phyloP scores from a whole-genome alignment of 2,113 vertebrate genomes.

The Myiozetetes cayanensis region DNA sequence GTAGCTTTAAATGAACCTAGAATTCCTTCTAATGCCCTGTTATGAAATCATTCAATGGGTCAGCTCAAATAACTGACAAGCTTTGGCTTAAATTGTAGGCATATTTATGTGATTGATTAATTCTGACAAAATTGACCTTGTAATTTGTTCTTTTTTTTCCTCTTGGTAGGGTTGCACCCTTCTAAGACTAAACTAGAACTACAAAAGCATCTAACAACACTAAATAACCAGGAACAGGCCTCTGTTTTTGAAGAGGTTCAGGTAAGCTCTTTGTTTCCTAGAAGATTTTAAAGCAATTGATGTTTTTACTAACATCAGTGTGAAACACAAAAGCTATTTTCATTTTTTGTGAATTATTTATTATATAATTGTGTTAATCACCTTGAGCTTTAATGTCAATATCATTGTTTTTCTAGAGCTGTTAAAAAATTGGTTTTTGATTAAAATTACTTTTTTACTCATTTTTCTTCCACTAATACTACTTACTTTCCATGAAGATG shows the following conservation, averaged over 20 bases:
- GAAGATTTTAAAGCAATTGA: not conserved
- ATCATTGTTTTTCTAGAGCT: not conserved
- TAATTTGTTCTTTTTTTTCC: not conserved
- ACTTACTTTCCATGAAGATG: not conserved
- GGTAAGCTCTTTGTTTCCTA: conserved; percentile 70
- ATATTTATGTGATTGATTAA: not conserved
- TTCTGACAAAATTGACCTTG: not conserved
- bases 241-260: conserved; percentile 90
- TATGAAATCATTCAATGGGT: not conserved
- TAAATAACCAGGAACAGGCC: conserved; percentile 90
- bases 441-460: not conserved
- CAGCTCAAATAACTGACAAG: not conserved
- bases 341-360: not conserved
- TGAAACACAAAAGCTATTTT: not conserved
- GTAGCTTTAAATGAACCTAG: not conserved
- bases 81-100: not conserved
- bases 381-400: not conserved
- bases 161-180: conserved; percentile 82
- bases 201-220: conserved; percentile 89
- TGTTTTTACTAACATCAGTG: not conserved
- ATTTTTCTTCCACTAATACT: not conserved
- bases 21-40: not conserved
- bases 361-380: not conserved
- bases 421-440: not conserved
- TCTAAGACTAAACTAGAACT: conserved; percentile 93